These are phyloP conservation scores for Diceros bicornis DNA, from an alignment of 2,797 vertebrate species.

Conservation along the genomic window DNA sequence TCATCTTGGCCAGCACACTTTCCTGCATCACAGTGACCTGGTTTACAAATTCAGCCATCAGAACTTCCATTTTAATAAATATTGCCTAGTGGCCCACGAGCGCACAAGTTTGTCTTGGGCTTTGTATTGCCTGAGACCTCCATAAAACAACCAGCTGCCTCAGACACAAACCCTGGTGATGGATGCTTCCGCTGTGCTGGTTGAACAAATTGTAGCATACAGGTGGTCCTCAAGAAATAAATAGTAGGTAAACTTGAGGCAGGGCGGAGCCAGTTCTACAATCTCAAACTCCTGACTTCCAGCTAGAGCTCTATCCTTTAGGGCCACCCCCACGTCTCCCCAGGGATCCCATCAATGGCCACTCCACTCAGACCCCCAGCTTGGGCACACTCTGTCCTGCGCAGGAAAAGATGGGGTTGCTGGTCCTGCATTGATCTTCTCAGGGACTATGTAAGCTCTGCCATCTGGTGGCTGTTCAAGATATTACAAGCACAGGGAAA, in stretches of 20 bases:
- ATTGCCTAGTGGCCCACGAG: background rate
- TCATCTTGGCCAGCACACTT: background rate
- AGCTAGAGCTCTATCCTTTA: background rate
- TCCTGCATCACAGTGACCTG: background rate
- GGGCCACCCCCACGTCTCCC: background rate
- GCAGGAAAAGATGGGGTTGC: background rate
- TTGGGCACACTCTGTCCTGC: background rate
- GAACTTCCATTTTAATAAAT: slow-evolving; percentile 27
- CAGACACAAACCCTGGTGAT: background rate
- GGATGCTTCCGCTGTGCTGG: background rate
- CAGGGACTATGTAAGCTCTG: background rate
- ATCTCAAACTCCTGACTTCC: slow-evolving; percentile 3
- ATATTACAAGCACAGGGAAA: background rate
- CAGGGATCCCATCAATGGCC: background rate
- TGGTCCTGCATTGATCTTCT: background rate
- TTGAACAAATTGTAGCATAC: background rate
- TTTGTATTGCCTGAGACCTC: background rate
- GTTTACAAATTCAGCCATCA: background rate
- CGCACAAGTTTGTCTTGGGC: background rate
- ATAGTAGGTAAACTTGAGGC: background rate
- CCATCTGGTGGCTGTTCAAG: background rate
- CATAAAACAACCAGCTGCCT: background rate
- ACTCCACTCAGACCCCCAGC: background rate
- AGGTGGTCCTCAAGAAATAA: background rate
- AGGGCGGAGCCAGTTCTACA: background rate